Conservation (phyloP, 2,888 invertebrate species). For the Ichneumon xanthorius region DNA sequence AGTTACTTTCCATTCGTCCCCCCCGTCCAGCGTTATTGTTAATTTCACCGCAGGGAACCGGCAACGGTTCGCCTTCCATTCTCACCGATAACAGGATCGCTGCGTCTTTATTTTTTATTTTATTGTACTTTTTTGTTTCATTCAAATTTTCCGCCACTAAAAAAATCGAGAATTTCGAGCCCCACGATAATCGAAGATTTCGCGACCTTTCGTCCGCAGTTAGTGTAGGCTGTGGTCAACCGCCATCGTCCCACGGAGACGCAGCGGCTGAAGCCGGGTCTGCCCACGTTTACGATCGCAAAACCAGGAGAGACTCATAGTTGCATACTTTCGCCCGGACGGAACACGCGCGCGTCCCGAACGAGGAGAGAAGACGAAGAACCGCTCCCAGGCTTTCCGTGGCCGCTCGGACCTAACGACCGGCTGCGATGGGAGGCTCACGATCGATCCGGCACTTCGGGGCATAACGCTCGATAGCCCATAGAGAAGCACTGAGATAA, state of each 20-base stretch:
- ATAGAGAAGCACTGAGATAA: not conserved
- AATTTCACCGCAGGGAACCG: not conserved
- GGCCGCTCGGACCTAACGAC: not conserved
- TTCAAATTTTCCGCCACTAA: too few relatives aligned
- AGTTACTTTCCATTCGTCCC: not conserved
- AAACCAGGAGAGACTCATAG: not conserved
- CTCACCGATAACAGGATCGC: not conserved
- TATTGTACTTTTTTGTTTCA: too few relatives aligned
- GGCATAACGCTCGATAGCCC: not conserved
- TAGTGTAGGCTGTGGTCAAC: not conserved
- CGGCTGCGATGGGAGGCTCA: not conserved
- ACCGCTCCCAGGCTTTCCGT: constrained; percentile 15
- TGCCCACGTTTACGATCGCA: not conserved
- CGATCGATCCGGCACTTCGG: not conserved
- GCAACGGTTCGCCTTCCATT: not conserved
- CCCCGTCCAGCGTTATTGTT: not conserved
- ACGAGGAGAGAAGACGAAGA: not conserved
- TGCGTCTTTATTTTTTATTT: too few relatives aligned
- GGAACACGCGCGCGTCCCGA: not conserved
- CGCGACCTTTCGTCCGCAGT: too few relatives aligned
- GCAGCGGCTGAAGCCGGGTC: not conserved
- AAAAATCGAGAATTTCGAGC: too few relatives aligned
- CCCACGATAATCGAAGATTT: too few relatives aligned
- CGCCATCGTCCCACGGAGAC: not conserved
- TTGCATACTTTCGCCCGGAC: constrained; percentile 10